Percentiles rank a stretch among this genome's conserved stretches.
Evolutionary conservation across 2,797 vertebrate species (phyloP).

Genomic region (Acropternis orthonyx): DNA sequence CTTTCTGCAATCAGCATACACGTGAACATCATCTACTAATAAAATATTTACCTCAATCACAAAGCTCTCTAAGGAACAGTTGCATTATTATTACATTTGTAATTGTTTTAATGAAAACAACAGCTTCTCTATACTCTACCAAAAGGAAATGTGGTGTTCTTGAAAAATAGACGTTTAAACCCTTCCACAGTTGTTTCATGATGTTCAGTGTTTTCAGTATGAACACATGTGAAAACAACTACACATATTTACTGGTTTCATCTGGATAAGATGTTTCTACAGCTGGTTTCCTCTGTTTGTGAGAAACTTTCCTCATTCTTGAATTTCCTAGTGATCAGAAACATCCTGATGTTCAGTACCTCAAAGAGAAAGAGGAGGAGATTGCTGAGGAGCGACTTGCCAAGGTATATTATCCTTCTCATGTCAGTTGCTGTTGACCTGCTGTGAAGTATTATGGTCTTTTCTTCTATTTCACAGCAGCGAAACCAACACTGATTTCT

Average conservation of each 20-base stretch:
- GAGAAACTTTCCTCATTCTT: background rate
- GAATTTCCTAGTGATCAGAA: conserved; percentile 73
- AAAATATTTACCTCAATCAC: background rate
- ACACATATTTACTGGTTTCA: background rate
- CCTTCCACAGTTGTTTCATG: background rate
- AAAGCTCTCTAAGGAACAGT: background rate
- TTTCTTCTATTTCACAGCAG: background rate
- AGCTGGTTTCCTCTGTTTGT: background rate
- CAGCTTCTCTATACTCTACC: background rate
- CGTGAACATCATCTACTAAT: background rate
- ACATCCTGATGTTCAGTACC: conserved; percentile 44
- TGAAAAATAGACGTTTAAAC: background rate
- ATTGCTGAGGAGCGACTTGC: conserved; percentile 81
- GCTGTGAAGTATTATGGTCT: background rate
- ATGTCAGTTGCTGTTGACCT: background rate
- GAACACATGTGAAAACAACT: background rate
- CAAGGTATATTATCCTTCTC: conserved; percentile 76
- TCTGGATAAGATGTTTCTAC: background rate
- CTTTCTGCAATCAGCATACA: background rate
- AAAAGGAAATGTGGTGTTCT: background rate
- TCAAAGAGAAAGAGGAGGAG: conserved; percentile 80
- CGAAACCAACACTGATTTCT: background rate
- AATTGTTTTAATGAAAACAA: background rate
- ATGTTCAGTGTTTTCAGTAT: background rate
- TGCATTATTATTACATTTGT: background rate